phyloP scores from a whole-genome alignment of 2,113 vertebrate genomes.

The Phylloscopus whistleri region DNA sequence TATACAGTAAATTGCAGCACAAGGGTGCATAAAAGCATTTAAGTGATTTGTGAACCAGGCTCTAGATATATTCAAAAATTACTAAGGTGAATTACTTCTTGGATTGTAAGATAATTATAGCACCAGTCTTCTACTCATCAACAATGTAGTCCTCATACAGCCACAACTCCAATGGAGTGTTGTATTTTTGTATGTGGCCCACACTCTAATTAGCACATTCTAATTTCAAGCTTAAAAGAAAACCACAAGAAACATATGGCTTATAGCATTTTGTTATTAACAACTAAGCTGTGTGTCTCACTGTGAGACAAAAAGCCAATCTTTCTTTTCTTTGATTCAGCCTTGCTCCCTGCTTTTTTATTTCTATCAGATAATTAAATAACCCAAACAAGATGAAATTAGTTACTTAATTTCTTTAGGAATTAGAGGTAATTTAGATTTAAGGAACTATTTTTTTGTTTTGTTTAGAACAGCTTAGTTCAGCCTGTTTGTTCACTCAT shows the following conservation, averaged over 20 bases:
- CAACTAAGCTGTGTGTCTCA: conserved; percentile 30
- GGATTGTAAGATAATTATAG: conserved; percentile 53
- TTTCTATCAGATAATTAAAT: conserved; percentile 68
- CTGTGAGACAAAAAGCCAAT: conserved; percentile 58
- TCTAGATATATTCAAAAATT: conserved; percentile 58
- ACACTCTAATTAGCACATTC: conserved; percentile 65
- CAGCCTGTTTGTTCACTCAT: neutral
- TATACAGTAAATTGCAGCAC: conserved; percentile 24
- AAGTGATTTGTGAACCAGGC: conserved; percentile 40
- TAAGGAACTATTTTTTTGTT: conserved; percentile 44
- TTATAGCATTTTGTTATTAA: conserved; percentile 65
- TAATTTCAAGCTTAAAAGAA: conserved; percentile 69
- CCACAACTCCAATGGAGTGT: conserved; percentile 28
- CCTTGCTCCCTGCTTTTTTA: conserved; percentile 24
- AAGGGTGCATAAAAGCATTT: conserved; percentile 34
- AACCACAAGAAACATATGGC: conserved; percentile 52
- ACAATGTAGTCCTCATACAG: conserved; percentile 18
- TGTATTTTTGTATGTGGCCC: conserved; percentile 57
- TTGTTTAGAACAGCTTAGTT: conserved; percentile 13
- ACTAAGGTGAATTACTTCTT: conserved; percentile 58
- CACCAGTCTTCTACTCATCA: neutral
- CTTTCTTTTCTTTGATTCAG: conserved; percentile 62
- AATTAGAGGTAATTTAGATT: conserved; percentile 60
- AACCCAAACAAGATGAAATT: conserved; percentile 65
- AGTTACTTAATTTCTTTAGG: conserved; percentile 57